Percentiles rank a stretch among this genome's conserved stretches.
These are phyloP conservation scores for Pseudopodoces humilis DNA, from an alignment of 2,113 vertebrate species.

Conservation along the genomic window DNA sequence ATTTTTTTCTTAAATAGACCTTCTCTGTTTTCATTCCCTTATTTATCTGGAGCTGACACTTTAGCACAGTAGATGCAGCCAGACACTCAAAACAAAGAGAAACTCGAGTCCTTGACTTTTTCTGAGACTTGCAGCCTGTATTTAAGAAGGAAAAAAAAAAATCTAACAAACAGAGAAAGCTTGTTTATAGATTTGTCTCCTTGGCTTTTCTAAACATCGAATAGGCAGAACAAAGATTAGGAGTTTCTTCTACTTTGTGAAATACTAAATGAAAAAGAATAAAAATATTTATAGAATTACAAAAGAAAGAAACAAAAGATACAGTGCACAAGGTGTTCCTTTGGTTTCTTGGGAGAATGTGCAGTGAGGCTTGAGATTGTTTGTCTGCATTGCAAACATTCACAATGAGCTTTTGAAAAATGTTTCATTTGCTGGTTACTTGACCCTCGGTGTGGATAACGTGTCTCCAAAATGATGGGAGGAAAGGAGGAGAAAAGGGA, in stretches of 20 bases:
- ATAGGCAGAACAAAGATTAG: constrained; percentile 28
- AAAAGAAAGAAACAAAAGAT: not conserved
- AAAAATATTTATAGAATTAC: constrained; percentile 6
- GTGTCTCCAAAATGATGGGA: constrained; percentile 1
- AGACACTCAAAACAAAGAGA: constrained; percentile 57
- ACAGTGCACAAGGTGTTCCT: not conserved
- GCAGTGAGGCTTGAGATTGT: not conserved
- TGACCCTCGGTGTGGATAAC: constrained; percentile 13
- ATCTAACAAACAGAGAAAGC: not conserved
- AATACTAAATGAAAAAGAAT: not conserved
- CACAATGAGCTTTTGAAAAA: constrained; percentile 12
- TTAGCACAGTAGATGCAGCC: constrained; percentile 39
- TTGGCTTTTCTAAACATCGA: constrained; percentile 23
- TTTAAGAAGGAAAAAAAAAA: constrained; percentile 16
- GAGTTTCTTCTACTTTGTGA: not conserved
- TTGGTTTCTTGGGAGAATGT: not conserved
- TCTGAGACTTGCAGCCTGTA: constrained; percentile 29
- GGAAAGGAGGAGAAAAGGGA: constrained; percentile 9
- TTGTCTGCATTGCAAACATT: constrained; percentile 16
- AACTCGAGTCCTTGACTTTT: constrained; percentile 60
- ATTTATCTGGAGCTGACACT: constrained; percentile 51
- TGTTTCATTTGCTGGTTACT: constrained; percentile 21
- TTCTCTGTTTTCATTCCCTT: constrained; percentile 56
- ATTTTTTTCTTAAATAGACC: constrained; percentile 49
- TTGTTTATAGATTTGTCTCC: constrained; percentile 21